Conservation (phyloP, 2,888 invertebrate genomes). For the Erannis defoliaria region DNA sequence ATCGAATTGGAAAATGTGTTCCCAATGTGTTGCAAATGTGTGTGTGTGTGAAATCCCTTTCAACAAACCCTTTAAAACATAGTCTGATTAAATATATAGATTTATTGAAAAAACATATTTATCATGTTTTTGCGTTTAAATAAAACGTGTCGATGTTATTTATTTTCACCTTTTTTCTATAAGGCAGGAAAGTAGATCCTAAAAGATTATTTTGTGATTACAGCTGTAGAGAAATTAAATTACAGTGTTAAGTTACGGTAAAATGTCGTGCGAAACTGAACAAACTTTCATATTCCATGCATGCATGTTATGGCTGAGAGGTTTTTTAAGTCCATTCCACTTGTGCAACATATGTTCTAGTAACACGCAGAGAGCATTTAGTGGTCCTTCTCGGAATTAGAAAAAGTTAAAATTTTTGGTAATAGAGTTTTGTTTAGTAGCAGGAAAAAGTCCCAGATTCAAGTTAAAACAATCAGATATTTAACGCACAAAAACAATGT, state of each 20-base stretch:
- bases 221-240: background rate
- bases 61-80: too few relatives aligned
- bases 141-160: too few relatives aligned
- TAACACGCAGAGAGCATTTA: background rate
- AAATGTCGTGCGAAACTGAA: slow-evolving; percentile 8
- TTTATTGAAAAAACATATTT: background rate
- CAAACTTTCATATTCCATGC: slow-evolving; percentile 5
- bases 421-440: too few relatives aligned
- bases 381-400: background rate
- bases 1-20: too few relatives aligned
- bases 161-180: too few relatives aligned
- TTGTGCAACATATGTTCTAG: background rate
- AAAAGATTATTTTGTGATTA: background rate
- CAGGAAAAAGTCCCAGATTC: too few relatives aligned
- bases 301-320: slow-evolving; percentile 1
- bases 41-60: too few relatives aligned
- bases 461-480: too few relatives aligned
- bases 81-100: too few relatives aligned
- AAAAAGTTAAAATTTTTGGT: background rate
- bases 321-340: slow-evolving; percentile 1
- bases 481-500: too few relatives aligned
- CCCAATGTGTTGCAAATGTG: too few relatives aligned
- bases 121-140: too few relatives aligned
- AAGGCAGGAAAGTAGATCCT: background rate
- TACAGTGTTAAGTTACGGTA: background rate